phyloP scores from a whole-genome alignment of 2,113 vertebrate genomes.

The Ploceus nigricollis region DNA sequence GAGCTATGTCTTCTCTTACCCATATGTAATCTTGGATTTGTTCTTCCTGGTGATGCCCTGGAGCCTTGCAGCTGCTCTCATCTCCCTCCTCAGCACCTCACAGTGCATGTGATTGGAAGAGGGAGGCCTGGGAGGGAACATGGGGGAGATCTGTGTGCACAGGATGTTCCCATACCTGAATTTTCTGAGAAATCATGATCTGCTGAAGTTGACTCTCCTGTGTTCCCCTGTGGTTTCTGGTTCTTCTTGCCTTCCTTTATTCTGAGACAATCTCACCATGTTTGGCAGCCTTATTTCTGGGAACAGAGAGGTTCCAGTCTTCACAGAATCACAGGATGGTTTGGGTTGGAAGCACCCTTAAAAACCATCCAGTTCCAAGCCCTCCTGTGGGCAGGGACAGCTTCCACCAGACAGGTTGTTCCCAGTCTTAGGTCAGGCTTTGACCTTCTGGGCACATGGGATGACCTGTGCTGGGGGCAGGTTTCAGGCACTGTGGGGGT shows the following conservation, averaged over 20 bases:
- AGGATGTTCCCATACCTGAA: not conserved
- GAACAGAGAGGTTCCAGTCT: not conserved
- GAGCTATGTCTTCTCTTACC: not conserved
- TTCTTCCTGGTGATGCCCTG: not conserved
- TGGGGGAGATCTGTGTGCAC: not conserved
- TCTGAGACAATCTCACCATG: not conserved
- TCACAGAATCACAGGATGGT: not conserved
- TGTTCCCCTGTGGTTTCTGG: not conserved
- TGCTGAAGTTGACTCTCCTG: not conserved
- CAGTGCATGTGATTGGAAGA: not conserved
- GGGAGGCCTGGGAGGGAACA: not conserved
- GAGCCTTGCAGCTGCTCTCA: not conserved
- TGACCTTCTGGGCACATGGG: not conserved
- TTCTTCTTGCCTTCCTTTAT: not conserved
- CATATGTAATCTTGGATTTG: not conserved
- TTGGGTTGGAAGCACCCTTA: not conserved
- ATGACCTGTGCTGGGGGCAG: not conserved
- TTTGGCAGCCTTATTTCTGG: not conserved
- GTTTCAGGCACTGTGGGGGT: accelerated
- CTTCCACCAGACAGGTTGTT: not conserved
- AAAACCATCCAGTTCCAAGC: not conserved
- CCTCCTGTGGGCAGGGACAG: not conserved
- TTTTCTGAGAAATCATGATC: not conserved
- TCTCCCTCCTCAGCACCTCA: not conserved
- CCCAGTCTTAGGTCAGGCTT: not conserved